Evolutionary conservation across 2,888 invertebrate species (phyloP), one percentile per base, ranked within the genome.

Genomic region (Dolichopus griseipennis): DNA sequence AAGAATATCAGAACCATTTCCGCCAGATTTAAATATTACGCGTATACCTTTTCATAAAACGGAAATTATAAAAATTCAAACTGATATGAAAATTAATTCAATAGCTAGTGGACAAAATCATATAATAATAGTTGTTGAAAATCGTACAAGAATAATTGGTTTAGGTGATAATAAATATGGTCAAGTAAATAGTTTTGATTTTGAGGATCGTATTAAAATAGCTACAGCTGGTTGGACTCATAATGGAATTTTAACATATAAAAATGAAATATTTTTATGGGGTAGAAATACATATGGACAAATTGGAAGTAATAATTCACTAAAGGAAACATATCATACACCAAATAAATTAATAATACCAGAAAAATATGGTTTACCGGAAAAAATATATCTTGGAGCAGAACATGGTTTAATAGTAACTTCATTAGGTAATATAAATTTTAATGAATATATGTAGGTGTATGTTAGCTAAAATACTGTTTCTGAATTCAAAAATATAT

Each of bases 151-250:
- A 84, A 68, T 82, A 88, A 69, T 91, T 84, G 83, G 88, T 84
- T 18, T 92, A 87, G 95, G 95, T 34, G 91, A 91, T 75, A 94
- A 93, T 76, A 92, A 89, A 79, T 89, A 88, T 79, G 90, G 93
- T 0, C 94, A 95, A 74, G 83, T 85, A 72, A 84, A 86, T 76
- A 78, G 75, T 62, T 77, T 81, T 78, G 83, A 78, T 27, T 82
- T 84, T 65, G 85, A 85, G 71, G 83, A 84, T 70, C 79, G 82
- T 70, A 83, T 88, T 18, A 83, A 82, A 68, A 84, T 85, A 69
- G 81, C 91, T 41, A 80, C 75, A 5, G 74, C 76, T 73, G 93
- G 93, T 6, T 93, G 93, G 93, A 91, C 90, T 1, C 92, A 93
- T 78, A 87, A 87, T 73, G 84, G 88, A 6, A 82, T 87, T 15